Base-by-base conservation (phyloP, 2,888 invertebrate genomes). In the Tortrix viridana region DNA sequence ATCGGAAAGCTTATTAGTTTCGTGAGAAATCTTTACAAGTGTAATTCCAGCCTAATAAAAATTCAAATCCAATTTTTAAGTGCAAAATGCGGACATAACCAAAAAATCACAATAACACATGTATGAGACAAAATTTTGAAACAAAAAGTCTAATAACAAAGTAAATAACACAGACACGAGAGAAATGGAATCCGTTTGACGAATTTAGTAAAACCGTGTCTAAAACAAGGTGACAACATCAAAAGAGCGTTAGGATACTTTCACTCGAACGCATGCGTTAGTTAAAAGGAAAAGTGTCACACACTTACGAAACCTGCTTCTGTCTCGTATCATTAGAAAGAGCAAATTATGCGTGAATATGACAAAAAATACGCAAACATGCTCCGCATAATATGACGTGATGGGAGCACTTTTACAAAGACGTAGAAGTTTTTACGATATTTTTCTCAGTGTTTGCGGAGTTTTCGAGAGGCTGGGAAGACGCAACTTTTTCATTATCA, bases 211-310 rank as follows among this genome's bases (percentile, higher is more conserved):
- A 52, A 52, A 50, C 52, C 57, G 52, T 57, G 50, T 62, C 62
- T 52, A 52, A 63, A 63, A 63, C 22, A 61, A 70, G 71, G 74
- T 70, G 68, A 69, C 72, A 71, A 63, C 52, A 65, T 71, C 71
- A 73, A 71, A 74, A 74, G 69, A 72, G 69, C 70, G 66, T 64
- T 59, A 61, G 68, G 68, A 72, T 72, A 76, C 79, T 79, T 80
- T 80, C 79, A 62, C 67, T 65, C 65, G 32, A 59, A 22, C 67
- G 65, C 67, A 67, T 68, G 68, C 69, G 64, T 72, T 69, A 67
- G 72, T 72, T 68, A 74, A 79, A 82, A 85, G 84, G 84, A 88
- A 86, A 86, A 87, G 82, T 86, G 83, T 80, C 80, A 82, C 63
- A 62, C 58, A 43, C 77, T 81, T 77, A 75, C 71, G 79, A 75